Evolutionary conservation across 2,888 invertebrate genomes (phyloP).

Genomic region (Leucoptera coffeella): DNA sequence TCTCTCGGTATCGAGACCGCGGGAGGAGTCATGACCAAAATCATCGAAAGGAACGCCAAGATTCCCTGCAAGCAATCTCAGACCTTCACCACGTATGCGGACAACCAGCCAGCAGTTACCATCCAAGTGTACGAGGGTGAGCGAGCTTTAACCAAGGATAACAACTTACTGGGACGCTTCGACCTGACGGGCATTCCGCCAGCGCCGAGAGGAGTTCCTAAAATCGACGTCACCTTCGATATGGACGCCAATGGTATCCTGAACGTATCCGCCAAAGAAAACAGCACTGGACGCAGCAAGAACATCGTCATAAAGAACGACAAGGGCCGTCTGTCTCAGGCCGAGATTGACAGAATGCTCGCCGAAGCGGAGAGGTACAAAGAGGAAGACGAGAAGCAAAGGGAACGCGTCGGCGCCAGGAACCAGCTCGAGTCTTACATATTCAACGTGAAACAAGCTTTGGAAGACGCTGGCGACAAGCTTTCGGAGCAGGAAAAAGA

Average conservation of each 20-base stretch:
- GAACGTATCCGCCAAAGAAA: conserved; percentile 76
- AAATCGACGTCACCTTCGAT: conserved; percentile 67
- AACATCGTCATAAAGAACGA: conserved; percentile 80
- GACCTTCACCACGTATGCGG: conserved; percentile 73
- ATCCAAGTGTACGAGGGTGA: conserved; percentile 73
- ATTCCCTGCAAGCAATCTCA: conserved; percentile 68
- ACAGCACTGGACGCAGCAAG: conserved; percentile 60
- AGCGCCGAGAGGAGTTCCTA: conserved; percentile 61
- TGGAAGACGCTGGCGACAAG: conserved; percentile 55
- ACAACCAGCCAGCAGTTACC: too few species aligned
- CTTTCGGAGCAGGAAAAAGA: conserved; percentile 54
- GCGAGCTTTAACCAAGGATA: conserved; percentile 75
- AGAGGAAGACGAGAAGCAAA: conserved; percentile 65
- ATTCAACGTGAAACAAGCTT: conserved; percentile 63
- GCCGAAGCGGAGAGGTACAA: conserved; percentile 67
- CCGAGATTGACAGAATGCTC: conserved; percentile 76
- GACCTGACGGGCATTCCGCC: conserved; percentile 64
- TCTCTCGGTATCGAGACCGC: too few species aligned
- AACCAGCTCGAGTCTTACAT: conserved; percentile 69
- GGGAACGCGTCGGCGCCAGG: conserved; percentile 59
- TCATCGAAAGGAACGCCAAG: conserved; percentile 64
- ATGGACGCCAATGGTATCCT: too few species aligned
- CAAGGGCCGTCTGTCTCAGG: conserved; percentile 71
- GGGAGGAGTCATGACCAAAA: conserved; percentile 72
- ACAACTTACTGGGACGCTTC: conserved; percentile 61